A percentile compares a stretch with the other conserved stretches of the same genome.
Conservation (phyloP, 2,797 vertebrate genomes). For the Poeciliopsis turneri region DNA sequence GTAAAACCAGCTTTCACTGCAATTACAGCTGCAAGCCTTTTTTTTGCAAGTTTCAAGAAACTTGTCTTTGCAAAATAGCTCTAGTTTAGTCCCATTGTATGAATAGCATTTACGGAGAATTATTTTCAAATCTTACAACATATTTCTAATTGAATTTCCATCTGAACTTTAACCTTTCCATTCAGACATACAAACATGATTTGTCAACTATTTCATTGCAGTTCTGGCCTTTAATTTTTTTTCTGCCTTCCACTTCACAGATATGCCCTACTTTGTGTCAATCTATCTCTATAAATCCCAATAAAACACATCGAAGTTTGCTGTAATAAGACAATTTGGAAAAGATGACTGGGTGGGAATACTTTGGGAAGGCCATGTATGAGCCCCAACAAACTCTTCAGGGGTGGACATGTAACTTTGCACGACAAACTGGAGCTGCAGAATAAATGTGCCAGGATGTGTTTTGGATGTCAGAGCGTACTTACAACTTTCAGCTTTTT, state of each 20-base stretch:
- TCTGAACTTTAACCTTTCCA: neutral
- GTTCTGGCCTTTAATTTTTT: neutral
- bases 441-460: constrained; percentile 13
- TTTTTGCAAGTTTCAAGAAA: neutral
- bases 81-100: neutral
- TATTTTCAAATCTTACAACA: neutral
- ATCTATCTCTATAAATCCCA: neutral
- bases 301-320: neutral
- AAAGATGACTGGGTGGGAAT: neutral
- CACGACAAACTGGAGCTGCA: constrained; percentile 17
- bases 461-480: constrained; percentile 24
- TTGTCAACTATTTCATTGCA: neutral
- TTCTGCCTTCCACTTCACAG: neutral
- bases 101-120: neutral
- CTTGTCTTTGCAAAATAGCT: neutral
- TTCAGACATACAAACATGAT: neutral
- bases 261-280: neutral
- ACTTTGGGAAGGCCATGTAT: constrained; percentile 10
- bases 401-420: constrained; percentile 14
- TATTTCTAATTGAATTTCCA: neutral
- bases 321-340: neutral
- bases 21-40: neutral
- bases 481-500: constrained; percentile 93
- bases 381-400: constrained; percentile 28
- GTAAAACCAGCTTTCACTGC: neutral